Percentiles rank a stretch among this genome's conserved stretches.
Evolutionary conservation across 2,797 vertebrate genomes (phyloP).

Genomic region (Mormyrus proboscirostris): DNA sequence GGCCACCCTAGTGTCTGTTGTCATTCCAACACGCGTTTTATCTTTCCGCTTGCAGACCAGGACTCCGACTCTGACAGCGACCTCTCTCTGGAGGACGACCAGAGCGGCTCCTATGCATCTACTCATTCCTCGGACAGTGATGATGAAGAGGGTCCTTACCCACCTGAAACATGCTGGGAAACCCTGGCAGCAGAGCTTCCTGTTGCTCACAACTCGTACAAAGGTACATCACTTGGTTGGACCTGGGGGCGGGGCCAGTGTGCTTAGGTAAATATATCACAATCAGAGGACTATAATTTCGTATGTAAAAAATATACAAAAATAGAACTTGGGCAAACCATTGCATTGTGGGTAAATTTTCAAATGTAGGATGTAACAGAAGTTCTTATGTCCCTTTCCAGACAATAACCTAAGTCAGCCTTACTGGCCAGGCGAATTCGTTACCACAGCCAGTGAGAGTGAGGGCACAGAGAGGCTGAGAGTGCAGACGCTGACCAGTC

Average conservation of each 20-base stretch:
- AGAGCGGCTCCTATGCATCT: conserved; percentile 84
- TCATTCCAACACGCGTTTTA: background rate
- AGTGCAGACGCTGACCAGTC: conserved; percentile 40
- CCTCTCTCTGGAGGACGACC: conserved; percentile 85
- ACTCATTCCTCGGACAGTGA: conserved; percentile 91
- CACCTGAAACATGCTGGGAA: conserved; percentile 77
- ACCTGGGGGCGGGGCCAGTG: background rate
- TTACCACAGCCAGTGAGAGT: conserved; percentile 49
- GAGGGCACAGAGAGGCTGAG: conserved; percentile 51
- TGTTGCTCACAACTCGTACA: conserved; percentile 49
- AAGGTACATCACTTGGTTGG: conserved; percentile 53
- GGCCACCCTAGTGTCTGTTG: background rate
- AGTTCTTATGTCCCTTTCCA: conserved; percentile 25
- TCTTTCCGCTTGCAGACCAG: conserved; percentile 51
- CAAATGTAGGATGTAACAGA: background rate
- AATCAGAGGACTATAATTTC: background rate
- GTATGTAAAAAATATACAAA: background rate
- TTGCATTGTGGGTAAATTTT: background rate
- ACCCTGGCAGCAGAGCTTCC: conserved; percentile 65
- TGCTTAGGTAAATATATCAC: background rate
- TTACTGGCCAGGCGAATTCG: conserved; percentile 62
- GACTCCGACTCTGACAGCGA: conserved; percentile 93
- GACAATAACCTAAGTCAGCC: conserved; percentile 51
- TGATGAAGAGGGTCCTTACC: conserved; percentile 71
- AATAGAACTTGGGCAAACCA: background rate